Conservation (phyloP, 2,797 vertebrate species). For the Hafferia zeledoni region DNA sequence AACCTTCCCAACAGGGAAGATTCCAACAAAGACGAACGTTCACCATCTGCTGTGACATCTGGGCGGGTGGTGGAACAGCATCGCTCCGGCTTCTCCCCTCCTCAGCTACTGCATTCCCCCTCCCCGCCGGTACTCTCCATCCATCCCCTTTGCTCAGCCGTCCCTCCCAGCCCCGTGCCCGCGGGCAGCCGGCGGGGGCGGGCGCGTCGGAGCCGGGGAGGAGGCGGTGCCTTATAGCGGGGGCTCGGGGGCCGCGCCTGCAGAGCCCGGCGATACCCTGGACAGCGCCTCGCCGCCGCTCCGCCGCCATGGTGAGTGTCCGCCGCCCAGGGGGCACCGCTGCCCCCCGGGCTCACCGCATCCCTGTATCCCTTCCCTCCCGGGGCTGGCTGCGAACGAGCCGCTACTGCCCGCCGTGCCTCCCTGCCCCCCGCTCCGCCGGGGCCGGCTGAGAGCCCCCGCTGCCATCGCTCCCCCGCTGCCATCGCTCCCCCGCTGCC, state of each 20-base stretch:
- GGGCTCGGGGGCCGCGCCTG: not conserved
- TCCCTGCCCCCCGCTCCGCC: not conserved
- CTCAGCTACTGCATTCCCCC: fast-evolving
- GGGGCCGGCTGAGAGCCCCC: not conserved
- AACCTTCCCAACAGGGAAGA: not conserved
- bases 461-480: not conserved
- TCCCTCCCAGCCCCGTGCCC: not conserved
- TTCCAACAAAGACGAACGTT: not conserved
- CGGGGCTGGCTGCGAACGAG: not conserved
- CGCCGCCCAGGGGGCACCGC: too few relatives aligned
- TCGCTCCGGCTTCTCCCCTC: not conserved
- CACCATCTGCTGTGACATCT: not conserved
- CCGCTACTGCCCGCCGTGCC: not conserved
- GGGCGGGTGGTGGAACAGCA: not conserved
- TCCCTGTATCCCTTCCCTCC: not conserved
- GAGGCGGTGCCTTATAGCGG: slow-evolving; percentile 18
- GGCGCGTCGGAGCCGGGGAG: not conserved
- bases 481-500: too few relatives aligned
- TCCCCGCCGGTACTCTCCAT: not conserved
- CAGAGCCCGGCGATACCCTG: slow-evolving; percentile 66
- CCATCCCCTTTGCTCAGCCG: not conserved
- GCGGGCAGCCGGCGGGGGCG: not conserved
- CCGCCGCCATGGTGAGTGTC: slow-evolving; percentile 29
- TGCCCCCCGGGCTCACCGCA: not conserved
- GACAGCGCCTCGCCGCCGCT: slow-evolving; percentile 67